Evolutionary conservation across 2,888 invertebrate species (phyloP), one percentile per base, ranked within the genome.

Genomic region (Chloromyia formosa): DNA sequence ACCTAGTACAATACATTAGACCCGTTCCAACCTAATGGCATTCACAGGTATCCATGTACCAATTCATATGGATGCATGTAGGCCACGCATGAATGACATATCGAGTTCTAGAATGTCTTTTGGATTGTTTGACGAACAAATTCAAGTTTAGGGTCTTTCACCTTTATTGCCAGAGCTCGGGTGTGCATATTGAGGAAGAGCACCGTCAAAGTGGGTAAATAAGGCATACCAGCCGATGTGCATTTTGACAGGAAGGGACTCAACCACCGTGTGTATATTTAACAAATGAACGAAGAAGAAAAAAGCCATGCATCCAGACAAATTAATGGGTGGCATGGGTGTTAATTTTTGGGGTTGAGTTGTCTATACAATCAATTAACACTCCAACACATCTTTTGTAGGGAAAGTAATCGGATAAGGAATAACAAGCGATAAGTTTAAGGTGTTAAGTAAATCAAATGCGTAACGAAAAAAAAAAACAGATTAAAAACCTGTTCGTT

Each of bases 61-160:
- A 66, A 66, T 49, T 66, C 49, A 49, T 45, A 66, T 49, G 22
- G 18, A 20, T 23, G 66, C 35, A 66, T 66, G 9, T 66, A 66
- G 66, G 66, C 45, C 45, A 66, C 49, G 66, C 66, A 66, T 66
- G 66, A 66, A 42, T 66, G 66, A 66, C 66, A 66, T 23, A 66
- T 66, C 27, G 35, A 66, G 66, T 49, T 66, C 49, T 49, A 66
- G 66, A 20, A 27, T 49, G 18, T 66, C 18, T 49, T 20, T 66
- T 49, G 16, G 2, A 22, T 45, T 66, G 16, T 66, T 66, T 66
- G 49, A 42, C 12, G 35, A 66, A 66, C 9, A 66, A 66, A 66
- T 66, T 49, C 49, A 45, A 66, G 49, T 45, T 22, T 45, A 45
- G 49, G 66, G 66, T 66, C 66, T 66, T 66, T 66, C 66, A 66